These are phyloP conservation scores for Cygnus buccinator DNA, from an alignment of 2,113 vertebrate genomes.

Conservation along the genomic window DNA sequence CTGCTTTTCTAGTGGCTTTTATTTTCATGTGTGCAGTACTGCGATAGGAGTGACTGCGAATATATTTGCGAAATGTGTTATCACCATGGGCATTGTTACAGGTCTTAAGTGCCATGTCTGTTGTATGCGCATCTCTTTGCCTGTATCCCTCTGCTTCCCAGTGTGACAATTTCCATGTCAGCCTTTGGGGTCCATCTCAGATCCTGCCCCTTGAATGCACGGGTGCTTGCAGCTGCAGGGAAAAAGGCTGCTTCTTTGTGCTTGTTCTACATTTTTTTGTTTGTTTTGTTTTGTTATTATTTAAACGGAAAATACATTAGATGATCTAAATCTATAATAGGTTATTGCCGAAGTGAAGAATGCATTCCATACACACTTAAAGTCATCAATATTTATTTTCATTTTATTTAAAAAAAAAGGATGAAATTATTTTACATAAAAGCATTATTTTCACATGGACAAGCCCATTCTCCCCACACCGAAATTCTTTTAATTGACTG, in stretches of 20 bases:
- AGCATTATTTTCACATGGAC: not conserved
- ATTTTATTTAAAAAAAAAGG: not conserved
- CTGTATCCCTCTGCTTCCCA: not conserved
- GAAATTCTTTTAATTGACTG: not conserved
- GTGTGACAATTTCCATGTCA: rapidly evolving
- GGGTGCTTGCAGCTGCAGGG: not conserved
- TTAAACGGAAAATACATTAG: not conserved
- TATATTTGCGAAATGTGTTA: rapidly evolving
- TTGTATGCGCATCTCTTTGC: not conserved
- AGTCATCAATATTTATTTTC: not conserved
- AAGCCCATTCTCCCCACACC: not conserved
- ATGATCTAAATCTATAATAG: not conserved
- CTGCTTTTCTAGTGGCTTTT: not conserved
- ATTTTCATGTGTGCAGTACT: not conserved
- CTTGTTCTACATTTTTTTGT: not conserved
- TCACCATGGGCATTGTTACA: rapidly evolving
- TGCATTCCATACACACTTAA: not conserved
- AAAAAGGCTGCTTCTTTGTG: not conserved
- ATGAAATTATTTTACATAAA: not conserved
- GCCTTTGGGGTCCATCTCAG: not conserved
- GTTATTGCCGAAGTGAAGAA: not conserved
- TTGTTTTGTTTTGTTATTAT: not conserved
- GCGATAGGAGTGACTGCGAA: rapidly evolving
- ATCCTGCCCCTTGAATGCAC: rapidly evolving
- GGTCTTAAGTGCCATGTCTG: not conserved